These are phyloP conservation scores for Aeoliscus strigatus DNA, from an alignment of 2,797 vertebrate species.

Conservation along the genomic window DNA sequence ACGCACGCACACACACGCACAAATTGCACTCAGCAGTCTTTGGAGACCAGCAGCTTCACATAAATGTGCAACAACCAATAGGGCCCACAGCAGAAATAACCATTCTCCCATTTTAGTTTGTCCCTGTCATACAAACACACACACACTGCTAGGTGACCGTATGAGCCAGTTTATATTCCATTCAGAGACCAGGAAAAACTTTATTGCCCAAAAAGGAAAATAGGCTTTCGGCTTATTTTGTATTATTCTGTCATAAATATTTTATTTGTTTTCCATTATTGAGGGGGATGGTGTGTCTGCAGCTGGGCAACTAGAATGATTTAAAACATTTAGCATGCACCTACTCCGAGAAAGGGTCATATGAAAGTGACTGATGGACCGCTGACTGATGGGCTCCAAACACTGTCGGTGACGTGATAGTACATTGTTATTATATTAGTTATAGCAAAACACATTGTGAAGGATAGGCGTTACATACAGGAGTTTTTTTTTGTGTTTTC, in stretches of 20 bases:
- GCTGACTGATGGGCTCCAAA: too few relatives aligned
- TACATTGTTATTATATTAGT: neutral
- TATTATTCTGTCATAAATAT: conserved; percentile 59
- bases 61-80: too few relatives aligned
- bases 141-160: conserved; percentile 22
- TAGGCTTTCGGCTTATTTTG: conserved; percentile 51
- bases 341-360: conserved; percentile 10
- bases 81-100: too few relatives aligned
- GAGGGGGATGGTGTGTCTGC: conserved; percentile 37
- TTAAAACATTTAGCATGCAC: conserved; percentile 50
- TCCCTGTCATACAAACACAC: conserved; percentile 17
- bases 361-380: too few relatives aligned
- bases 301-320: conserved; percentile 41
- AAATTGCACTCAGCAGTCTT: conserved; percentile 18
- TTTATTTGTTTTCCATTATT: conserved; percentile 57
- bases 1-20: conserved; percentile 23
- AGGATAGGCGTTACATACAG: too few relatives aligned
- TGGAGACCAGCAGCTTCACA: too few relatives aligned
- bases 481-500: too few relatives aligned
- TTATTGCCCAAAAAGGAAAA: conserved; percentile 48
- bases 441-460: neutral
- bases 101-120: too few relatives aligned
- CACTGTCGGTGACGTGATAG: too few relatives aligned
- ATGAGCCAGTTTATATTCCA: conserved; percentile 46
- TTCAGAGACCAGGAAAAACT: conserved; percentile 34